phyloP scores from a whole-genome alignment of 1,140 invertebrate species.

The Ptiloglossa arizonensis region DNA sequence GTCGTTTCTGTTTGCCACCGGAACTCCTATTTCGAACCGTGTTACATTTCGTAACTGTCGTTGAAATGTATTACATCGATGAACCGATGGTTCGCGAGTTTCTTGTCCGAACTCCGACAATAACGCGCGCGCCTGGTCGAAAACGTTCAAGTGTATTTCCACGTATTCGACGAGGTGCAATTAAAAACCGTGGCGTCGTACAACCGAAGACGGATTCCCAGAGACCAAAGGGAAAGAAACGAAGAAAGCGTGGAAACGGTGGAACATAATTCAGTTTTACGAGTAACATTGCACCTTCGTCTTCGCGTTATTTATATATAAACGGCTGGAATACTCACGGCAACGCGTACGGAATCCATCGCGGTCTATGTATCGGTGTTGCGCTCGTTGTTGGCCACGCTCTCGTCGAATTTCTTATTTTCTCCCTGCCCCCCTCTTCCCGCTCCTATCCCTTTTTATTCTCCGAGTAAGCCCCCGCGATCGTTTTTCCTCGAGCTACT shows the following conservation, averaged over 20 bases:
- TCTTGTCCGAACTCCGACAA: too few relatives aligned
- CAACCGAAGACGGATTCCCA: too few relatives aligned
- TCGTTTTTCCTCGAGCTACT: slow-evolving; percentile 27
- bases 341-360: slow-evolving; percentile 55
- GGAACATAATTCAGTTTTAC: slow-evolving; percentile 71
- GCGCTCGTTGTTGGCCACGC: slow-evolving; percentile 32
- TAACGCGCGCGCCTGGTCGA: too few relatives aligned
- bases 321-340: slow-evolving; percentile 37
- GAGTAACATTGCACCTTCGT: slow-evolving; percentile 46
- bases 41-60: too few relatives aligned
- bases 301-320: slow-evolving; percentile 62
- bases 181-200: too few relatives aligned
- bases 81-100: too few relatives aligned
- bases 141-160: too few relatives aligned
- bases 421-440: neutral
- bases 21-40: too few relatives aligned
- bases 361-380: slow-evolving; percentile 58
- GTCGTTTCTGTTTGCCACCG: too few relatives aligned
- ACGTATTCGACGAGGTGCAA: too few relatives aligned
- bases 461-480: slow-evolving; percentile 11
- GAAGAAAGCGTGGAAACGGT: slow-evolving; percentile 18
- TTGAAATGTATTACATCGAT: too few relatives aligned
- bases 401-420: slow-evolving; percentile 34
- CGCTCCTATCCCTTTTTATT: slow-evolving; percentile 25
- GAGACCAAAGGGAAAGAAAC: too few relatives aligned